Percentiles rank a stretch among this genome's conserved stretches.
phyloP scores from a whole-genome alignment of 2,797 vertebrate genomes.

The Notolepis coatsorum region DNA sequence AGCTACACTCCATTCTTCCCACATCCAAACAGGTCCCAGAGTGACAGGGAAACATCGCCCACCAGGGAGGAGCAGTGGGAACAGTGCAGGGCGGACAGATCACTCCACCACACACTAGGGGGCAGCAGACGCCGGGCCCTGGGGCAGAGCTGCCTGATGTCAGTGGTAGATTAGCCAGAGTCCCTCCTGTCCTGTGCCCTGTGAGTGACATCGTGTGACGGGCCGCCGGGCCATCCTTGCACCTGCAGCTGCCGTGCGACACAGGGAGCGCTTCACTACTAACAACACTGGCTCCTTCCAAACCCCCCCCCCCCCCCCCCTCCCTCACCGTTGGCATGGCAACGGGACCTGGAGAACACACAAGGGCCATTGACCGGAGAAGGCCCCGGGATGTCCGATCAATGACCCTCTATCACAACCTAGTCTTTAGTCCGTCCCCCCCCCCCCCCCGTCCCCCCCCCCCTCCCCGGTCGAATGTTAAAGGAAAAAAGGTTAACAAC shows the following conservation, averaged over 20 bases:
- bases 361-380: slow-evolving; percentile 68
- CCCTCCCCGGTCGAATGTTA: neutral
- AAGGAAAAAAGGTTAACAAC: slow-evolving; percentile 9
- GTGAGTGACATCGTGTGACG: slow-evolving; percentile 58
- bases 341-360: slow-evolving; percentile 67
- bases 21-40: slow-evolving; percentile 45
- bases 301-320: too few species aligned
- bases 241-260: slow-evolving; percentile 62
- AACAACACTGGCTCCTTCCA: slow-evolving; percentile 49
- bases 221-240: slow-evolving; percentile 31
- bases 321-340: slow-evolving; percentile 63
- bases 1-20: slow-evolving; percentile 53
- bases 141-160: slow-evolving; percentile 34
- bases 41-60: slow-evolving; percentile 37
- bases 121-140: slow-evolving; percentile 75
- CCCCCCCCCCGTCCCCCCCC: too few species aligned
- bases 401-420: slow-evolving; percentile 54
- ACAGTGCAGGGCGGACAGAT: slow-evolving; percentile 28
- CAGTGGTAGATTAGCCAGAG: slow-evolving; percentile 35
- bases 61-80: neutral
- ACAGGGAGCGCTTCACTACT: slow-evolving; percentile 58
- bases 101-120: slow-evolving; percentile 62
- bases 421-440: slow-evolving; percentile 2
- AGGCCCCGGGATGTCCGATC: slow-evolving; percentile 55
- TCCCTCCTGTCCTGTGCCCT: slow-evolving; percentile 32